Evolutionary conservation across 1,140 invertebrate genomes (phyloP).

Genomic region (Drusus annulatus): DNA sequence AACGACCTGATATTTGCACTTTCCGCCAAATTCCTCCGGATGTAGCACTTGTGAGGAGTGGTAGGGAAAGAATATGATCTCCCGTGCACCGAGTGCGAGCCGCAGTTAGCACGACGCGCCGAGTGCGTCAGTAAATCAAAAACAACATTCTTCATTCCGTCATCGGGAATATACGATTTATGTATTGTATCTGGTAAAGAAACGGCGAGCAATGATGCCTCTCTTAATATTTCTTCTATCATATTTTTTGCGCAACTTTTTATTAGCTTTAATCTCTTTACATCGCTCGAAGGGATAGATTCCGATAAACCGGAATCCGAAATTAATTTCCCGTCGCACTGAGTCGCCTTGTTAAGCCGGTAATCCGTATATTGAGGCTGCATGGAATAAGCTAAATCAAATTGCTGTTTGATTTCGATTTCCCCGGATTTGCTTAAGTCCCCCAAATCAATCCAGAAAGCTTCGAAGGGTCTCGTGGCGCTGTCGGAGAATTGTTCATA

Average conservation of each 20-base stretch:
- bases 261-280: not conserved
- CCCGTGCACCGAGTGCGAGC: not conserved
- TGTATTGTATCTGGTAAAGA: too few species aligned
- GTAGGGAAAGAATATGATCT: not conserved
- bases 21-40: not conserved
- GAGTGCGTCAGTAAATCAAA: too few species aligned
- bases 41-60: not conserved
- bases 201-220: not conserved
- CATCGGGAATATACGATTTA: not conserved
- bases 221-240: not conserved
- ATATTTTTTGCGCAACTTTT: not conserved
- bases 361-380: too few species aligned
- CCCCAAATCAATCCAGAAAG: constrained; percentile 10
- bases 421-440: constrained; percentile 4
- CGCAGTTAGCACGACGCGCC: too few species aligned
- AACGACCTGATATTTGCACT: not conserved
- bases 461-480: constrained; percentile 6
- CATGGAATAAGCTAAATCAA: not conserved
- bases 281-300: too few species aligned
- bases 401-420: constrained; percentile 1
- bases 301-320: too few species aligned
- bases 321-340: too few species aligned
- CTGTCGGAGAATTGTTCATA: not conserved
- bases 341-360: too few species aligned
- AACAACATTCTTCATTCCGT: not conserved